phyloP scores from a whole-genome alignment of 2,113 vertebrate species.

The Gnathochromis pfefferi region DNA sequence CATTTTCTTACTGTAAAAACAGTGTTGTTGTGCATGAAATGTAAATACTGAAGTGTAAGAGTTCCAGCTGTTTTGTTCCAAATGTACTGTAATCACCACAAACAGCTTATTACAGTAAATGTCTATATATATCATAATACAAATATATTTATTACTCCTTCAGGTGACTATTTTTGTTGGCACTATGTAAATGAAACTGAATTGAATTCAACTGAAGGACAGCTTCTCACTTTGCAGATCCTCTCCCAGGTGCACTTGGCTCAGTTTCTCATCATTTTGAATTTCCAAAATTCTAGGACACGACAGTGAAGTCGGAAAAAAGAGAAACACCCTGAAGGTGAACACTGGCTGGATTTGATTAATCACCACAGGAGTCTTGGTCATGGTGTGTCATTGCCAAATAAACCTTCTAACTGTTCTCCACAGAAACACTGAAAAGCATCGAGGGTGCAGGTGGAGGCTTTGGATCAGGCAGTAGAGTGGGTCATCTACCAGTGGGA shows the following conservation, averaged over 20 bases:
- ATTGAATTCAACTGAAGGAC: not conserved
- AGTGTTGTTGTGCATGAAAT: not conserved
- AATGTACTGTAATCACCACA: not conserved
- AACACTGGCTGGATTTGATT: not conserved
- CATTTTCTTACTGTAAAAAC: not conserved
- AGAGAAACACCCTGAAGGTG: not conserved
- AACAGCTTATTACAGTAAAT: not conserved
- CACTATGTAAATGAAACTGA: not conserved
- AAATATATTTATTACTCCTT: not conserved
- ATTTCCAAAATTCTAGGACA: not conserved
- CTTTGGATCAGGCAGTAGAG: not conserved
- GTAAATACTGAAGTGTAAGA: not conserved
- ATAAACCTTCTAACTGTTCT: not conserved
- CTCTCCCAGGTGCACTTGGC: not conserved
- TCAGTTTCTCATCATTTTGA: not conserved
- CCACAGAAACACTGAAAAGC: not conserved
- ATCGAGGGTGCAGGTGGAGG: not conserved
- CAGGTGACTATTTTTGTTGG: not conserved
- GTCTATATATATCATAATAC: not conserved
- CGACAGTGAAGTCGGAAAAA: not conserved
- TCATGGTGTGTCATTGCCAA: not conserved
- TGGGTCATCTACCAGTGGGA: not conserved
- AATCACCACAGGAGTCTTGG: not conserved
- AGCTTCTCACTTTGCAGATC: not conserved
- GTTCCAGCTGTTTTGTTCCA: not conserved